Evolutionary conservation across 1,140 invertebrate species (phyloP).

Genomic region (Lutraria rhynchaena): DNA sequence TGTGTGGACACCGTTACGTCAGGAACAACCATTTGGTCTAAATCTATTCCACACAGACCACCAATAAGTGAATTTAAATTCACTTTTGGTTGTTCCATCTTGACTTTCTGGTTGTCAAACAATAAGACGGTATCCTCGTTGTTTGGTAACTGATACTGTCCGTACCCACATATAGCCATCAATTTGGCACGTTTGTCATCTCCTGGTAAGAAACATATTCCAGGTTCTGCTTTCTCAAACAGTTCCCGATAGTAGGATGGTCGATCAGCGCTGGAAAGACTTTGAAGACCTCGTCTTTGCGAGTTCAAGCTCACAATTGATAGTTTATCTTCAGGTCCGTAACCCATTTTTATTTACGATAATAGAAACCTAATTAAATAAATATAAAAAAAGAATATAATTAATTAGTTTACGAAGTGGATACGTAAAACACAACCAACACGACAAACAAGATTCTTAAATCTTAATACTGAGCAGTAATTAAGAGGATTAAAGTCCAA

Average conservation of each 20-base stretch:
- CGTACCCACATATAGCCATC: constrained; percentile 1
- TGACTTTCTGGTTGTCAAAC: constrained; percentile 1
- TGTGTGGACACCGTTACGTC: background rate
- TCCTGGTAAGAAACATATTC: constrained; percentile 36
- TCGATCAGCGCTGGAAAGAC: background rate
- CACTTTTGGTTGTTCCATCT: constrained; percentile 5
- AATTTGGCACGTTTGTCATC: constrained; percentile 1
- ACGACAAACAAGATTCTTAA: no score
- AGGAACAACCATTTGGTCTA: constrained; percentile 11
- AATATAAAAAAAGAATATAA: no score
- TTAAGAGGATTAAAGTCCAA: no score
- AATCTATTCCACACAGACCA: background rate
- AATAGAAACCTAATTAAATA: no score
- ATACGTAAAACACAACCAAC: no score
- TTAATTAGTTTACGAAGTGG: no score
- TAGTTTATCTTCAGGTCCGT: no score
- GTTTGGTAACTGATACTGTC: constrained; percentile 2
- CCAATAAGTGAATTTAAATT: constrained; percentile 27
- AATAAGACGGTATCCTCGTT: constrained; percentile 11
- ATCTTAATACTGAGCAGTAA: no score
- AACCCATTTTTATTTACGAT: no score
- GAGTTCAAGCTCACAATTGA: constrained; percentile 36
- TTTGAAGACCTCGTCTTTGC: constrained; percentile 6
- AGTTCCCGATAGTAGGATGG: background rate
- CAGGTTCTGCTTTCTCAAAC: background rate